These are phyloP conservation scores for Lycopodina hypogea DNA, from an alignment of 37 sponge, comb jelly and placozoan genomes.

Conservation along the genomic window DNA sequence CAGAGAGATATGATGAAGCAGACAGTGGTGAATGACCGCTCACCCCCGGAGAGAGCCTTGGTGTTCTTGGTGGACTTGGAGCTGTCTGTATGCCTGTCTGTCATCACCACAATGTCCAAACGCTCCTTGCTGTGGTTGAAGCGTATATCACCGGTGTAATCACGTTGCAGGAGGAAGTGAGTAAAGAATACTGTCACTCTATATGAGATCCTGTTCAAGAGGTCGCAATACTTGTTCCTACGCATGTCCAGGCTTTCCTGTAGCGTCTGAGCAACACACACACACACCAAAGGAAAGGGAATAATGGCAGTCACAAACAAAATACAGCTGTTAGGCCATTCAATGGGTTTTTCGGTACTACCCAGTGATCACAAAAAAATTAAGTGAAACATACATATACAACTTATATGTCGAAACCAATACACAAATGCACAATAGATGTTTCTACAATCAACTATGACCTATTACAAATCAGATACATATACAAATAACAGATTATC, in stretches of 20 bases:
- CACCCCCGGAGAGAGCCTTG: slow-evolving; percentile 91
- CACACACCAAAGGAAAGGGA: background rate
- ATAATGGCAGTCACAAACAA: background rate
- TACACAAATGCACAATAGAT: too few relatives aligned
- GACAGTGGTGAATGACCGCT: slow-evolving; percentile 97
- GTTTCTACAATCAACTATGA: too few relatives aligned
- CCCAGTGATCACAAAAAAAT: too few relatives aligned
- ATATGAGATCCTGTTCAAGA: slow-evolving; percentile 58
- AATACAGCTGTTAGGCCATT: background rate
- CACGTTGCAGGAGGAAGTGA: slow-evolving; percentile 66
- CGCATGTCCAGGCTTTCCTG: slow-evolving; percentile 40
- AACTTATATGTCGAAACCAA: too few relatives aligned
- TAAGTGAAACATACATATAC: too few relatives aligned
- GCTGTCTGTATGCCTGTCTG: slow-evolving; percentile 31
- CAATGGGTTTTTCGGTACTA: background rate
- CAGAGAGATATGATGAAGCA: slow-evolving; percentile 96
- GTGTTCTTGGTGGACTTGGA: slow-evolving; percentile 75
- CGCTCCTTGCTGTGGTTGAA: slow-evolving; percentile 72
- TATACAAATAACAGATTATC: too few relatives aligned
- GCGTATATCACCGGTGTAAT: slow-evolving; percentile 71
- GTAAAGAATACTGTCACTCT: slow-evolving; percentile 69
- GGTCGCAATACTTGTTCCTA: slow-evolving; percentile 29
- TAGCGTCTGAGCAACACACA: slow-evolving; percentile 25
- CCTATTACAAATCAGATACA: too few relatives aligned
- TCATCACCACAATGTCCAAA: slow-evolving; percentile 61